A percentile compares a stretch with the other conserved stretches of the same genome.
phyloP scores from a whole-genome alignment of 2,113 vertebrate genomes.

The Hemiscyllium ocellatum region DNA sequence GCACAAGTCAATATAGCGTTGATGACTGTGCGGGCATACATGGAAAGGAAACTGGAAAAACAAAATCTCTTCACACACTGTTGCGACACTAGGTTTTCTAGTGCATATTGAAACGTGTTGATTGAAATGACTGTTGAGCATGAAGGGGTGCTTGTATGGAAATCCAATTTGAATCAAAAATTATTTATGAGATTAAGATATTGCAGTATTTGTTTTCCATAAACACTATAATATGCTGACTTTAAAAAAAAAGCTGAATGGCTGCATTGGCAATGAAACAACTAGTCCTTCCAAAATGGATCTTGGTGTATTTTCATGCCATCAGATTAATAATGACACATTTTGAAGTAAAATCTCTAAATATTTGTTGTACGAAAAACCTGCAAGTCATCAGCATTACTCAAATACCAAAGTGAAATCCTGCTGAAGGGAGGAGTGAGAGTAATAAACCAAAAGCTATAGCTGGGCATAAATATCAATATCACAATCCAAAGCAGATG shows the following conservation, averaged over 20 bases:
- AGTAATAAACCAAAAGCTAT: constrained; percentile 1
- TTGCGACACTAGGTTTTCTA: no score
- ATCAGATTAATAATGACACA: background rate
- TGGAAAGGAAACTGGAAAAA: background rate
- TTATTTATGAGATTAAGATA: background rate
- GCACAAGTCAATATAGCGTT: background rate
- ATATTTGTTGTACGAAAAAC: background rate
- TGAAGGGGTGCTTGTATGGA: background rate
- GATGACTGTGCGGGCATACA: background rate
- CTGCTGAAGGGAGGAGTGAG: background rate
- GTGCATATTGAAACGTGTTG: background rate
- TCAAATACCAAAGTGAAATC: constrained; percentile 33
- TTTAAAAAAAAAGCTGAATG: background rate
- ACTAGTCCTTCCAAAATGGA: background rate
- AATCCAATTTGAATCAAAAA: background rate
- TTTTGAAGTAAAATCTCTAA: background rate
- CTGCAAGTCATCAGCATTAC: background rate
- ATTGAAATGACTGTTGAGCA: background rate
- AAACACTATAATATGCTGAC: background rate
- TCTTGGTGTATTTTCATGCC: background rate
- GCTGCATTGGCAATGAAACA: background rate
- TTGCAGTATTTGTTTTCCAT: background rate
- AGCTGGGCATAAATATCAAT: background rate
- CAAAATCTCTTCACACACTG: background rate
- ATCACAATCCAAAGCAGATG: background rate